These are phyloP conservation scores for Lycocorax pyrrhopterus DNA, from an alignment of 2,113 vertebrate species.

Conservation along the genomic window DNA sequence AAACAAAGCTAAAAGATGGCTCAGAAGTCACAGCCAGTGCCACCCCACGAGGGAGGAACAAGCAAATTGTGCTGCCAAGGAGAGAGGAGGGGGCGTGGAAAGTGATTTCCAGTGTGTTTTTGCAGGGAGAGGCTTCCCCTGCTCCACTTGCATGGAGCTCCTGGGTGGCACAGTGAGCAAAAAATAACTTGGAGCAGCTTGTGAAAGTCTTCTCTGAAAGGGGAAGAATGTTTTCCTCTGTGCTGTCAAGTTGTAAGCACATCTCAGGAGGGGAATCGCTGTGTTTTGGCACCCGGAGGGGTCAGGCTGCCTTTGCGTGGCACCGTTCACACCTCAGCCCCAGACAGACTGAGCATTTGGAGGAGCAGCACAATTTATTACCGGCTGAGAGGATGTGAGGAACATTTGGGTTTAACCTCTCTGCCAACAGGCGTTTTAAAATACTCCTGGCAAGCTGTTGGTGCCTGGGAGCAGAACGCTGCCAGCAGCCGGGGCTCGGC, in stretches of 20 bases:
- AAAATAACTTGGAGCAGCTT: background rate
- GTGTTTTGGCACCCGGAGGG: background rate
- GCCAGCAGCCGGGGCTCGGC: rapidly evolving
- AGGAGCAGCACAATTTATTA: background rate
- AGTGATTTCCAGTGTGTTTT: background rate
- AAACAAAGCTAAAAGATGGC: background rate
- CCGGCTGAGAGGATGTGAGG: background rate
- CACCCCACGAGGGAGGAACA: background rate
- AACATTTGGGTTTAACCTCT: background rate
- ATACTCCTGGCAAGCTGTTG: background rate
- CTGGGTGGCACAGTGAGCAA: background rate
- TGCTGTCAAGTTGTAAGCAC: background rate
- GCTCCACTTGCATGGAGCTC: background rate
- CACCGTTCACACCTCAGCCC: background rate
- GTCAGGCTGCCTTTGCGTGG: background rate
- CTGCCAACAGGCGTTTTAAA: background rate
- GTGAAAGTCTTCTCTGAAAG: background rate
- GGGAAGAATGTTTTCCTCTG: background rate
- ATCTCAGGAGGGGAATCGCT: background rate
- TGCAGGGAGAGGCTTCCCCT: background rate
- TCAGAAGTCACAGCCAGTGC: background rate
- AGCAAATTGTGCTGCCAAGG: background rate
- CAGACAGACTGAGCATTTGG: background rate
- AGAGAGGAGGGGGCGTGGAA: background rate
- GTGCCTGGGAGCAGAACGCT: background rate